Evolutionary conservation across 2,888 invertebrate genomes (phyloP).

Genomic region (Polymixis flavicincta): DNA sequence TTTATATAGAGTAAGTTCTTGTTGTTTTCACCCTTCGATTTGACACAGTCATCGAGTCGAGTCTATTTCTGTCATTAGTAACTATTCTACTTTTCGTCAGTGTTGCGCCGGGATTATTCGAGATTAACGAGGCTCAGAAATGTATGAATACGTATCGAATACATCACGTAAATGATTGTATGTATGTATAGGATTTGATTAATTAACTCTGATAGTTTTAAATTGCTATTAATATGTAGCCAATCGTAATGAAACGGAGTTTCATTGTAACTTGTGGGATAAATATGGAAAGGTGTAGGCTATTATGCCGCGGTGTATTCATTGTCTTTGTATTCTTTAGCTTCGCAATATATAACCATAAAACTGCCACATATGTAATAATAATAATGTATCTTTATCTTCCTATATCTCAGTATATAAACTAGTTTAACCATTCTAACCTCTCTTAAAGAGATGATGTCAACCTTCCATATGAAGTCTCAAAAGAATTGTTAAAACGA

Average conservation of each 20-base stretch:
- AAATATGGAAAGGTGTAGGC: slow-evolving; percentile 13
- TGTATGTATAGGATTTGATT: slow-evolving; percentile 28
- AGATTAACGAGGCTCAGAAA: slow-evolving; percentile 28
- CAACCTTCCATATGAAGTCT: slow-evolving; percentile 39
- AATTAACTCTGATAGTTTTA: slow-evolving; percentile 23
- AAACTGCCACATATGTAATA: slow-evolving; percentile 27
- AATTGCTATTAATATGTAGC: slow-evolving; percentile 16
- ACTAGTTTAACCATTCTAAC: slow-evolving; percentile 1
- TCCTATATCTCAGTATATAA: slow-evolving; percentile 6
- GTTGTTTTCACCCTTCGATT: not conserved
- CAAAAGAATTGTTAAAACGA: slow-evolving; percentile 68
- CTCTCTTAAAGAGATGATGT: slow-evolving; percentile 1
- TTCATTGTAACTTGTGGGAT: slow-evolving; percentile 30
- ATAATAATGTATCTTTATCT: slow-evolving; percentile 14
- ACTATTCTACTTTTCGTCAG: slow-evolving; percentile 28
- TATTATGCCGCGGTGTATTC: not conserved
- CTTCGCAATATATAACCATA: not conserved
- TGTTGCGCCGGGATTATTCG: slow-evolving; percentile 7
- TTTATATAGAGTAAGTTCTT: not conserved
- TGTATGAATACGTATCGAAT: slow-evolving; percentile 17
- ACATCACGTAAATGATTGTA: slow-evolving; percentile 39
- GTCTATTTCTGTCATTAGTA: not conserved
- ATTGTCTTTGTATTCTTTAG: slow-evolving; percentile 7
- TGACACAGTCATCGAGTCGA: not conserved
- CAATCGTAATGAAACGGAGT: slow-evolving; percentile 40